Evolutionary conservation across 2,797 vertebrate genomes (phyloP).

Genomic region (Phrynocephalus forsythii): DNA sequence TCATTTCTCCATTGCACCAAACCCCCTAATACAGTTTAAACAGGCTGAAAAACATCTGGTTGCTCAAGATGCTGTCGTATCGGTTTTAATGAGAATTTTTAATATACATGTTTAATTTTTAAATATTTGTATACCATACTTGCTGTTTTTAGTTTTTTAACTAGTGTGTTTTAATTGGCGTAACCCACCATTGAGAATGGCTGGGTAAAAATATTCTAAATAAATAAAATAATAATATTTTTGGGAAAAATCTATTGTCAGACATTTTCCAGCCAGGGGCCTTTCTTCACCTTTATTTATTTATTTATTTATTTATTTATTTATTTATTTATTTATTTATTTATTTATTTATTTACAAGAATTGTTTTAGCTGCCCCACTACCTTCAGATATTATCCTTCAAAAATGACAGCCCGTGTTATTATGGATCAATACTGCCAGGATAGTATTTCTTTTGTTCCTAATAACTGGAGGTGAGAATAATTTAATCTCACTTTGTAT

Average conservation of each 20-base stretch:
- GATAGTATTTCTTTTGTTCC: not conserved
- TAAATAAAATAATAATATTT: no score
- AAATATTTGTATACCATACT: no score
- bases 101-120: no score
- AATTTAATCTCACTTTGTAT: conserved; percentile 23
- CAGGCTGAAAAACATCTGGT: not conserved
- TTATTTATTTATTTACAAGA: no score
- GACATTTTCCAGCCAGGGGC: conserved; percentile 7
- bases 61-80: not conserved
- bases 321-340: no score
- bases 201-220: no score
- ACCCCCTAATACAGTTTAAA: not conserved
- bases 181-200: no score
- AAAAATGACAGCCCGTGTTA: conserved; percentile 2
- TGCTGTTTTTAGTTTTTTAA: no score
- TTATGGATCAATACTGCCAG: conserved; percentile 2
- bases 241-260: not conserved
- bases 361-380: no score
- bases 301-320: not conserved
- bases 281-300: not conserved
- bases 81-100: not conserved
- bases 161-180: no score
- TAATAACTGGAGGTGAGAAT: conserved; percentile 54
- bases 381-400: not conserved
- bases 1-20: no score